Percentiles rank a stretch among this genome's conserved stretches.
Conservation (phyloP, 2,888 invertebrate genomes). For the Ennomos quercinarius region DNA sequence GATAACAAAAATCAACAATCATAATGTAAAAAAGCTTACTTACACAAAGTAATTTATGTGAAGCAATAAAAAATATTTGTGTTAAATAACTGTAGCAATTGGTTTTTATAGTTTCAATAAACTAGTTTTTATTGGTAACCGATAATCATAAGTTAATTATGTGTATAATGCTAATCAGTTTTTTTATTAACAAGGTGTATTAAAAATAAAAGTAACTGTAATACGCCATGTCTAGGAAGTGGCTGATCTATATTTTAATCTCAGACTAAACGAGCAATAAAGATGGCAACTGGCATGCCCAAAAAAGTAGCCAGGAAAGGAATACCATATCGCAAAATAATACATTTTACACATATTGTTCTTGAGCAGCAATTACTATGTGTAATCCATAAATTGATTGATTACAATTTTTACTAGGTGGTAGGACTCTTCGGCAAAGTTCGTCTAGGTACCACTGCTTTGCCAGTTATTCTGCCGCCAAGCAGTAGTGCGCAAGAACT, state of each 20-base stretch:
- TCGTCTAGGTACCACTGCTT: no score
- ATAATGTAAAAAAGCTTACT: neutral
- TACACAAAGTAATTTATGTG: constrained; percentile 1
- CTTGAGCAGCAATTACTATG: no score
- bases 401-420: no score
- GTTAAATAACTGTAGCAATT: constrained; percentile 37
- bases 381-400: no score
- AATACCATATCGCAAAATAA: no score
- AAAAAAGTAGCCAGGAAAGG: no score
- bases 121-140: constrained; percentile 40
- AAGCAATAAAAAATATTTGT: constrained; percentile 22
- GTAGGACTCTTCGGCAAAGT: no score
- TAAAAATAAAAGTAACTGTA: constrained; percentile 59
- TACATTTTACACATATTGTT: no score
- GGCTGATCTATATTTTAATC: constrained; percentile 48
- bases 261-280: no score
- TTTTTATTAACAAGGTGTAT: constrained; percentile 39
- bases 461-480: no score
- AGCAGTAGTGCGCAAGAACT: no score
- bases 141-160: constrained; percentile 36
- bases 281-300: no score
- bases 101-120: constrained; percentile 32
- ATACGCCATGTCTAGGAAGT: constrained; percentile 60
- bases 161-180: constrained; percentile 44
- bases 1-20: neutral